Percentiles rank a stretch among this genome's conserved stretches.
phyloP scores from a whole-genome alignment of 2,113 vertebrate species.

The Bubo bubo region DNA sequence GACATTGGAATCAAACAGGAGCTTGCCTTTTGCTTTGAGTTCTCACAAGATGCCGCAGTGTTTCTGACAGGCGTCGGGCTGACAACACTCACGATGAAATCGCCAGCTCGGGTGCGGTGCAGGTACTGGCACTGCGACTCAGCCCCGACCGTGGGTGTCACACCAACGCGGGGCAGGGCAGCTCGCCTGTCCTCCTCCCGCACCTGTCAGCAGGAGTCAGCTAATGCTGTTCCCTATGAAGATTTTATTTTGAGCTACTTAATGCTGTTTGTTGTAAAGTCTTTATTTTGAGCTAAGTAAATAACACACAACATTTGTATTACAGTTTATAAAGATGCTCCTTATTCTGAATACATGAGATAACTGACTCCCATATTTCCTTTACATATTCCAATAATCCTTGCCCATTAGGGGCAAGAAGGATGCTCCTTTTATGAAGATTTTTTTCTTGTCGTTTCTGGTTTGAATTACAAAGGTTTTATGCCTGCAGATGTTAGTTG shows the following conservation, averaged over 20 bases:
- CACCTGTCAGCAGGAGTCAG: not conserved
- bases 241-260: not conserved
- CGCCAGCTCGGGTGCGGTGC: not conserved
- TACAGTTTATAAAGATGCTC: not conserved
- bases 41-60: not conserved
- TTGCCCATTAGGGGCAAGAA: not conserved
- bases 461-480: not conserved
- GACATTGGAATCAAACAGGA: not conserved
- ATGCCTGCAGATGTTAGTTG: not conserved
- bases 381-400: not conserved
- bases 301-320: not conserved
- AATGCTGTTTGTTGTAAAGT: not conserved
- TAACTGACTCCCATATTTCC: not conserved
- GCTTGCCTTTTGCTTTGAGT: not conserved
- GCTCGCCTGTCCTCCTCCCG: not conserved
- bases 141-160: fast-evolving
- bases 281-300: not conserved
- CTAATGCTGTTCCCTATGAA: not conserved
- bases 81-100: not conserved
- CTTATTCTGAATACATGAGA: not conserved
- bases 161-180: fast-evolving
- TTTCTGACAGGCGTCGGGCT: not conserved
- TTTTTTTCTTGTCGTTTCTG: not conserved
- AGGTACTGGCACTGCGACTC: too few species aligned
- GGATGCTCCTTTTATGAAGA: not conserved